A percentile compares a stretch with the other conserved stretches of the same genome.
These are phyloP conservation scores for Taphrorychus bicolor DNA, from an alignment of 2,888 invertebrate genomes.

Conservation along the genomic window DNA sequence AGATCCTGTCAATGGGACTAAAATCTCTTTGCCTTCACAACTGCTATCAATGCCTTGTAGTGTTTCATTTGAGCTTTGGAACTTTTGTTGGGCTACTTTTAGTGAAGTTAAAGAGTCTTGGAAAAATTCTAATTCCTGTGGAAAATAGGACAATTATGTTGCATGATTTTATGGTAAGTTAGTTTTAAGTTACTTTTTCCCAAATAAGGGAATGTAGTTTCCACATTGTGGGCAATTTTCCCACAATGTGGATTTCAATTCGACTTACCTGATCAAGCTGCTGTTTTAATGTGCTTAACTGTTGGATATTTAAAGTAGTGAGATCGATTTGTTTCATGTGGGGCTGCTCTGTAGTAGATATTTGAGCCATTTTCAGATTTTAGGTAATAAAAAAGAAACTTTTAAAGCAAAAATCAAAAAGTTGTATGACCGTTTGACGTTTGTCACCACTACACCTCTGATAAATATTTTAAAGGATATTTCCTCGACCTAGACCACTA, in stretches of 20 bases:
- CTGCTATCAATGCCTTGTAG: slow-evolving; percentile 80
- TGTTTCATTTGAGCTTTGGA: slow-evolving; percentile 85
- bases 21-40: slow-evolving; percentile 80
- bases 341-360: slow-evolving; percentile 68
- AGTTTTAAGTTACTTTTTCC: background rate
- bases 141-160: background rate
- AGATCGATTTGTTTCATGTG: slow-evolving; percentile 82
- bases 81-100: slow-evolving; percentile 90
- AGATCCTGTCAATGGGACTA: slow-evolving; percentile 95
- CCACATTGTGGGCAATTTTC: background rate
- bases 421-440: too few species aligned
- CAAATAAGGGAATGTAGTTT: slow-evolving; percentile 7
- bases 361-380: slow-evolving; percentile 63
- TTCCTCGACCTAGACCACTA: too few species aligned
- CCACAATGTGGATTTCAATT: background rate
- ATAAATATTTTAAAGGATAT: too few species aligned
- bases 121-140: slow-evolving; percentile 83
- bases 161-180: background rate
- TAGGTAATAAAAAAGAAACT: slow-evolving; percentile 9
- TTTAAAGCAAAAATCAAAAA: slow-evolving; percentile 9
- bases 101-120: slow-evolving; percentile 89
- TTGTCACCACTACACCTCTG: too few species aligned
- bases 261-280: slow-evolving; percentile 82
- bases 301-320: slow-evolving; percentile 78
- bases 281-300: slow-evolving; percentile 83